Evolutionary conservation across 92 coral and sea anemone species (phyloP).

Genomic region (Epizoanthus rinbou): DNA sequence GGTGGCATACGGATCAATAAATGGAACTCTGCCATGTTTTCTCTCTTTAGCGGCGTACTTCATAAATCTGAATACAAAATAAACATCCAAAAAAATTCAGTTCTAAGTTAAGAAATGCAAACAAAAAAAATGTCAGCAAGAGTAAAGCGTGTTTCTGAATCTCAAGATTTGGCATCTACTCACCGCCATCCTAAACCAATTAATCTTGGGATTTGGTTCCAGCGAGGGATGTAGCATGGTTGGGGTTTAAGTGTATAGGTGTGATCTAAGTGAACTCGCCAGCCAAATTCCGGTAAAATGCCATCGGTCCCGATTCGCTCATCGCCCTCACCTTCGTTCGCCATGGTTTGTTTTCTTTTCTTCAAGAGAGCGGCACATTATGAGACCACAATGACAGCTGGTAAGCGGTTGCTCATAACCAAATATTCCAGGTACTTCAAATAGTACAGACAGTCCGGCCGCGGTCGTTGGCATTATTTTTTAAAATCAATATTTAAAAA

Average conservation of each 20-base stretch:
- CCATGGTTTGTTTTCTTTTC: constrained; percentile 57
- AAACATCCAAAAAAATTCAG: not conserved
- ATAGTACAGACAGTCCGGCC: not conserved
- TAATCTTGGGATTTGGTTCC: constrained; percentile 96
- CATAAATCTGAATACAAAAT: constrained; percentile 69
- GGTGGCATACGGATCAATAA: constrained; percentile 90
- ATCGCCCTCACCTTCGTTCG: constrained; percentile 63
- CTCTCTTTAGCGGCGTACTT: constrained; percentile 93
- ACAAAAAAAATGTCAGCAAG: constrained; percentile 8
- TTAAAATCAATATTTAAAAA: too few species aligned
- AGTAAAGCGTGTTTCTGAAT: not conserved
- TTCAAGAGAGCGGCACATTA: not conserved
- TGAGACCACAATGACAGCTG: constrained; percentile 4
- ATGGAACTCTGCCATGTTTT: constrained; percentile 93
- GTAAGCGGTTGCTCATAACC: not conserved
- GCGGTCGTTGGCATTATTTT: too few species aligned
- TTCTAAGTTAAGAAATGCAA: not conserved
- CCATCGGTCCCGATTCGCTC: constrained; percentile 61
- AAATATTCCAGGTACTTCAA: not conserved
- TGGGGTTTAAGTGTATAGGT: constrained; percentile 90
- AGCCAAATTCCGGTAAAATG: constrained; percentile 88
- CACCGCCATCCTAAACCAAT: constrained; percentile 98
- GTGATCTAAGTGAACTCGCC: constrained; percentile 95
- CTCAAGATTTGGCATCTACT: not conserved
- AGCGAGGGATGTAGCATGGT: constrained; percentile 92